phyloP scores from a whole-genome alignment of 2,113 vertebrate genomes.

The Aptenodytes forsteri region DNA sequence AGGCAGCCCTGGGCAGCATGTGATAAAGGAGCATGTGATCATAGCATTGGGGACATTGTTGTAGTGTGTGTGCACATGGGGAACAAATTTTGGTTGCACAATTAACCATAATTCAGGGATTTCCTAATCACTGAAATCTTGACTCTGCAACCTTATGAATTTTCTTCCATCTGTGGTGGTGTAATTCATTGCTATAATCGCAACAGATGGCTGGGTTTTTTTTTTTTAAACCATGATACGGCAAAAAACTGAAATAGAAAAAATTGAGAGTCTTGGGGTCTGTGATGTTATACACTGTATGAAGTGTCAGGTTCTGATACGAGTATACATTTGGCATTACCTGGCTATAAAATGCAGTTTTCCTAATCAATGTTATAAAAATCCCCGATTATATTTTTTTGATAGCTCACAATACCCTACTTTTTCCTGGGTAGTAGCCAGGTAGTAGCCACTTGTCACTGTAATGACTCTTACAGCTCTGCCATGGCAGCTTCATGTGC shows the following conservation, averaged over 20 bases:
- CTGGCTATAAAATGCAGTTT: neutral
- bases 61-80: neutral
- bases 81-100: neutral
- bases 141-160: slow-evolving; percentile 26
- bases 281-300: neutral
- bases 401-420: neutral
- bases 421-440: neutral
- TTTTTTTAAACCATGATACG: neutral
- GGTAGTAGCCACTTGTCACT: neutral
- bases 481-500: neutral
- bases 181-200: slow-evolving; percentile 23
- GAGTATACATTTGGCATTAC: neutral
- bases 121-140: slow-evolving; percentile 42
- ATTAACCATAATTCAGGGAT: neutral
- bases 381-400: neutral
- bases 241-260: neutral
- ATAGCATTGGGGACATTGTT: neutral
- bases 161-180: slow-evolving; percentile 46
- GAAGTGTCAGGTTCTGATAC: neutral
- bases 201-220: slow-evolving; percentile 21
- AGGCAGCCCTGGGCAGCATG: neutral
- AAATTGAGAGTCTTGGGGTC: neutral
- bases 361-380: neutral
- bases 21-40: neutral
- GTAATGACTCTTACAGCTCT: neutral